Base-by-base conservation (phyloP, 1,140 invertebrate species). In the Zaprionus lachaisei region DNA sequence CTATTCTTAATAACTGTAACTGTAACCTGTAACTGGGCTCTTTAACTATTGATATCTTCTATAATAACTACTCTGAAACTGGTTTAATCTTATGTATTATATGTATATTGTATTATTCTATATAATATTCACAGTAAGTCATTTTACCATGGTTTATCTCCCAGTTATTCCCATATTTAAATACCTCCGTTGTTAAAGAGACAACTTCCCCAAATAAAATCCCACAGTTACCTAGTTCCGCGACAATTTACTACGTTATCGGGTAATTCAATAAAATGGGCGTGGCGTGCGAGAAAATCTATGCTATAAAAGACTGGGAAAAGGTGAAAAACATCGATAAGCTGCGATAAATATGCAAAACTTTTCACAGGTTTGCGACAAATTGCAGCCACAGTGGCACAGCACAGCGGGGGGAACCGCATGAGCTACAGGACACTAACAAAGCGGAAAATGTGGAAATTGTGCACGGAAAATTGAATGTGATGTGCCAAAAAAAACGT, bases 231-330 rank as follows among this genome's bases (percentile, higher is more conserved):
- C 4, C 28, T 51, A 51, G 47, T 49, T 34, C 34, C 20, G 37
- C 49, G 1, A 31, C 9, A 26, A 54, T 24, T 28, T 54, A n/a
- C 20, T 9, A 7, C 37, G 37, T 38, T 63, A 64, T 24, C 62
- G 15, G 4, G 31, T 64, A 34, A 79, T 71, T 72, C 60, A 86
- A 86, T 86, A 64, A 86, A 85, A 57, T 71, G 81, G 81, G 74
- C 81, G 82, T 81, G 78, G 79, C 28, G 34, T 44, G 54, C 37
- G 44, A n/a, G 44, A 44, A 14, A 20, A 49, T 49, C 28, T 47
- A 60, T 56, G 12, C 20, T 12, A 15, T 15, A 9, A 20, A 20
- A 20, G 20, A 0, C 1, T 20, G 61, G 66, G 24, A 34, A 60
- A 60, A 57, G 70, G 80, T 76, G 79, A 62, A 72, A 60, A 41